These are phyloP conservation scores for Candoia aspera DNA, from an alignment of 2,113 vertebrate genomes.

Conservation along the genomic window DNA sequence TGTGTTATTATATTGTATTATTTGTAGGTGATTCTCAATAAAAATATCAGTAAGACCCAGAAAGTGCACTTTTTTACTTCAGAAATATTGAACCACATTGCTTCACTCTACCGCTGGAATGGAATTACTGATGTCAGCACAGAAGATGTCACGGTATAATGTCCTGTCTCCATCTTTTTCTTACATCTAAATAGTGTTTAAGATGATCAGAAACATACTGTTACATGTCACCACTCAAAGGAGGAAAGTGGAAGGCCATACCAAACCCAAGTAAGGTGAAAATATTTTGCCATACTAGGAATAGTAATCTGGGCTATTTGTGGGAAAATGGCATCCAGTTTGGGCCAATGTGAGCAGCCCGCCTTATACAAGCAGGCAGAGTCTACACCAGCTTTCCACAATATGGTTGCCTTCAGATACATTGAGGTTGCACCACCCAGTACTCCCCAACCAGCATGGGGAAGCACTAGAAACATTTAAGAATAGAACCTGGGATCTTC, in stretches of 20 bases:
- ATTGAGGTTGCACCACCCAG: background rate
- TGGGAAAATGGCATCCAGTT: background rate
- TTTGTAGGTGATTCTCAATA: slow-evolving; percentile 87
- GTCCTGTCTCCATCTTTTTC: background rate
- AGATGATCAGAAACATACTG: background rate
- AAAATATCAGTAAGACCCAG: slow-evolving; percentile 89
- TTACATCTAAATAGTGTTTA: background rate
- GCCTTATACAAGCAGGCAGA: background rate
- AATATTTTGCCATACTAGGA: background rate
- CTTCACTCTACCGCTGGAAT: slow-evolving; percentile 90
- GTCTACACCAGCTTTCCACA: background rate
- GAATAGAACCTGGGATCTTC: background rate
- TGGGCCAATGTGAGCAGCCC: background rate
- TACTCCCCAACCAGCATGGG: background rate
- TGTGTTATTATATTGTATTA: background rate
- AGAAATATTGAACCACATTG: slow-evolving; percentile 79
- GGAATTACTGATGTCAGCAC: slow-evolving; percentile 84
- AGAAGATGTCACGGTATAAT: slow-evolving; percentile 71
- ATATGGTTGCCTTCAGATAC: background rate
- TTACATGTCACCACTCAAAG: background rate
- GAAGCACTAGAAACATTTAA: background rate
- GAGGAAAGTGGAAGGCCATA: background rate
- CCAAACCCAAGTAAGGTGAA: background rate
- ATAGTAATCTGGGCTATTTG: background rate
- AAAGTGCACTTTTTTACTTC: slow-evolving; percentile 91